A percentile compares a stretch with the other conserved stretches of the same genome.
Conservation (phyloP, 2,888 invertebrate species). For the Sminthurinus aureus region DNA sequence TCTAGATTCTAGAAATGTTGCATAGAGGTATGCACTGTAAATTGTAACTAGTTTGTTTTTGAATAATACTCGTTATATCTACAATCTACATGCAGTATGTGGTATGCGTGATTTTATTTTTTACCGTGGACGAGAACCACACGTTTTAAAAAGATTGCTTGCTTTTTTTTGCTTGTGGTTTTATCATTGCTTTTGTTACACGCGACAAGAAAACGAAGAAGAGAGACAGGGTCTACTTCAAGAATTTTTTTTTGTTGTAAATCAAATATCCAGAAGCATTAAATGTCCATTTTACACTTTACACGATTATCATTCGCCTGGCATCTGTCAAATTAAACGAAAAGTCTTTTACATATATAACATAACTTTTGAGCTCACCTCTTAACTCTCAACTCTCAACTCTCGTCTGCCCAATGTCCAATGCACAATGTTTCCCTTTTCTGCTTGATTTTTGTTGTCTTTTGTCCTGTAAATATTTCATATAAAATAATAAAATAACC, state of each 20-base stretch:
- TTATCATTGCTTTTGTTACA: no score
- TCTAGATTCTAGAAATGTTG: not conserved
- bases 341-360: not conserved
- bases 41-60: not conserved
- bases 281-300: no score
- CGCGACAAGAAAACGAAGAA: no score
- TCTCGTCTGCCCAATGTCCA: not conserved
- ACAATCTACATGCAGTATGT: no score
- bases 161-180: not conserved
- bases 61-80: not conserved
- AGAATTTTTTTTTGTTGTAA: not conserved
- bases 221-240: not conserved
- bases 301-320: no score
- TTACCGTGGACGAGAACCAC: no score
- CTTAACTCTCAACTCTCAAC: not conserved
- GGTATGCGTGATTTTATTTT: no score
- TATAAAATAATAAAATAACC: not conserved
- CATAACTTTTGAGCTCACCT: no score
- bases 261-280: slow-evolving; percentile 1
- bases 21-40: not conserved
- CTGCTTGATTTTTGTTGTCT: not conserved
- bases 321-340: no score
- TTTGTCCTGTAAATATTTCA: not conserved
- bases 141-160: not conserved
- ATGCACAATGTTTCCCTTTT: not conserved